These are phyloP conservation scores for Ceuthmochares aereus DNA, from an alignment of 2,113 vertebrate species.

Conservation along the genomic window DNA sequence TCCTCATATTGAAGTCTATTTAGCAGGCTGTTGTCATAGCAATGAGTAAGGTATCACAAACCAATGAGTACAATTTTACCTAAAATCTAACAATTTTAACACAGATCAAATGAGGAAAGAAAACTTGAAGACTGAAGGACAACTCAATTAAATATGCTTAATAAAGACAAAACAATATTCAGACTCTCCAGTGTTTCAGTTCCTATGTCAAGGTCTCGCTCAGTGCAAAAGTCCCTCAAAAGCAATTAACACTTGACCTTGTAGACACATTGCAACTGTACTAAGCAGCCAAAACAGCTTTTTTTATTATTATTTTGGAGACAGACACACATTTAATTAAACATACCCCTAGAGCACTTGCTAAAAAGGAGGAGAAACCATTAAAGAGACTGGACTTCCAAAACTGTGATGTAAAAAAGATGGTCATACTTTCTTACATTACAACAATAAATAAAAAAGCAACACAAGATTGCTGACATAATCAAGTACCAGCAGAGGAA, in stretches of 20 bases:
- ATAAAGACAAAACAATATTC: not conserved
- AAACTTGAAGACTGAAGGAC: not conserved
- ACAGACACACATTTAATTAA: not conserved
- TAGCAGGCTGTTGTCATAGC: not conserved
- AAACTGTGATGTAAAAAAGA: not conserved
- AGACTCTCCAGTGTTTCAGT: not conserved
- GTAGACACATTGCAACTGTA: not conserved
- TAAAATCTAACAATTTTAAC: too few relatives aligned
- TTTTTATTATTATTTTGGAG: not conserved
- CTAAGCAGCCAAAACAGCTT: not conserved
- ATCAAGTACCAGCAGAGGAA: not conserved
- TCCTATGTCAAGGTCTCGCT: not conserved
- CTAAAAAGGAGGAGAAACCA: not conserved
- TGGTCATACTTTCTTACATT: not conserved
- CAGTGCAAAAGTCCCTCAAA: not conserved
- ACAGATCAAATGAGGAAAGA: not conserved
- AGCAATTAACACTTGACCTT: not conserved
- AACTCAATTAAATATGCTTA: not conserved
- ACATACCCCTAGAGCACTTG: not conserved
- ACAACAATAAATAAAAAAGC: not conserved
- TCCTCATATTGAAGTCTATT: not conserved
- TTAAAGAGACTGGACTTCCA: not conserved
- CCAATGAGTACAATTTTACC: slow-evolving; percentile 6
- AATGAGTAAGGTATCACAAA: slow-evolving; percentile 26
- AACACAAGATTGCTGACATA: not conserved